phyloP scores from a whole-genome alignment of 1,140 invertebrate genomes.

The Myzus persicae region DNA sequence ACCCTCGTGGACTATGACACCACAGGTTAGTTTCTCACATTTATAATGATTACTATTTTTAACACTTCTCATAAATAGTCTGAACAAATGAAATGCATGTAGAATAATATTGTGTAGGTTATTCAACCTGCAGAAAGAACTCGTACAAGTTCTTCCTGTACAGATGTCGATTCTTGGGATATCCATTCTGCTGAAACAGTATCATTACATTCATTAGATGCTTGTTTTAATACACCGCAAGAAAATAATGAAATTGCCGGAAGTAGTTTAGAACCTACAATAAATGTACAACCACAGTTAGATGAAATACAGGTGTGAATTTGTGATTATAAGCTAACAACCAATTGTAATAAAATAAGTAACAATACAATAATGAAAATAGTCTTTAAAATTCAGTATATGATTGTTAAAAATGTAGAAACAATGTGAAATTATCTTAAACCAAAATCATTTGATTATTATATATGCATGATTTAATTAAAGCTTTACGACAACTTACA shows the following conservation, averaged over 20 bases:
- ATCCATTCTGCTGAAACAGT: slow-evolving; percentile 61
- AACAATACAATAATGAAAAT: background rate
- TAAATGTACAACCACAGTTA: slow-evolving; percentile 68
- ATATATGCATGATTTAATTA: background rate
- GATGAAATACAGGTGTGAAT: slow-evolving; percentile 66
- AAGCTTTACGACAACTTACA: background rate
- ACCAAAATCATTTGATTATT: background rate
- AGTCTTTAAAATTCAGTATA: background rate
- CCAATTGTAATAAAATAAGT: background rate
- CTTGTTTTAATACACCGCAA: slow-evolving; percentile 62
- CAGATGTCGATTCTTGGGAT: slow-evolving; percentile 57
- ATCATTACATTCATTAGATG: slow-evolving; percentile 62
- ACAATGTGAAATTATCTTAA: background rate
- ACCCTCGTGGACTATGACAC: slow-evolving; percentile 53
- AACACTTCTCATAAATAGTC: background rate
- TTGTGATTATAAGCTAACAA: background rate
- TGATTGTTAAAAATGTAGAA: background rate
- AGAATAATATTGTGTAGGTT: slow-evolving; percentile 6
- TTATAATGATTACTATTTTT: background rate
- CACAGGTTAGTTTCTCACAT: slow-evolving; percentile 51
- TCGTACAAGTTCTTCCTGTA: slow-evolving; percentile 45
- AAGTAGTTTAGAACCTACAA: slow-evolving; percentile 62
- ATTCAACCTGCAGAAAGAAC: slow-evolving; percentile 40
- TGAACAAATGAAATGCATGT: background rate
- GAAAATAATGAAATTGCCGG: slow-evolving; percentile 61